Conservation (phyloP, 2,888 invertebrate species). For the Cantharis rustica region DNA sequence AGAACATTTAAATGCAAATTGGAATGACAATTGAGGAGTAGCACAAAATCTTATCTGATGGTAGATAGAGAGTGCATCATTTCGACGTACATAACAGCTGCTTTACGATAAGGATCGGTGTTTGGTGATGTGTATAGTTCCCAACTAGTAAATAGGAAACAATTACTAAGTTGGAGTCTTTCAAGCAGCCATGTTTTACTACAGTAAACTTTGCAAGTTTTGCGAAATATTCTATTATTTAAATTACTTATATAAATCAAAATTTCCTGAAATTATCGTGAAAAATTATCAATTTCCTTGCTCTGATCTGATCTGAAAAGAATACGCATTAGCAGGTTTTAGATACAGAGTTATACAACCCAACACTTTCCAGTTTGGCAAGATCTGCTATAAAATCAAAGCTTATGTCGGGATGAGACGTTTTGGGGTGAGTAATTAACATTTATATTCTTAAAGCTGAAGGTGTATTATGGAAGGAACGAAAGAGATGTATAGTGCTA, state of each 20-base stretch:
- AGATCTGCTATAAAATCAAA: too few species aligned
- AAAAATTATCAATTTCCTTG: too few species aligned
- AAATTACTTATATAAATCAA: not conserved
- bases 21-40: not conserved
- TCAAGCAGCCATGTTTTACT: not conserved
- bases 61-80: slow-evolving; percentile 1
- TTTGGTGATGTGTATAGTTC: slow-evolving; percentile 22
- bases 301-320: too few species aligned
- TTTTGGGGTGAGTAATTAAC: too few species aligned
- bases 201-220: not conserved
- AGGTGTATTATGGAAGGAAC: too few species aligned
- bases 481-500: too few species aligned
- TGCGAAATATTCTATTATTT: not conserved
- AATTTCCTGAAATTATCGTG: not conserved
- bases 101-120: slow-evolving; percentile 17
- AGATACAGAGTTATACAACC: too few species aligned
- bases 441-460: too few species aligned
- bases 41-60: slow-evolving; percentile 3
- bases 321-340: too few species aligned
- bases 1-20: slow-evolving; percentile 3
- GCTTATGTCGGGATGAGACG: too few species aligned
- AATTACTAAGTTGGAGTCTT: slow-evolving; percentile 19
- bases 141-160: slow-evolving; percentile 27
- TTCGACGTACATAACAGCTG: not conserved
- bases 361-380: too few species aligned